Evolutionary conservation across 2,113 vertebrate species (phyloP), one percentile per base, ranked within the genome.

Genomic region (Meriones unguiculatus): DNA sequence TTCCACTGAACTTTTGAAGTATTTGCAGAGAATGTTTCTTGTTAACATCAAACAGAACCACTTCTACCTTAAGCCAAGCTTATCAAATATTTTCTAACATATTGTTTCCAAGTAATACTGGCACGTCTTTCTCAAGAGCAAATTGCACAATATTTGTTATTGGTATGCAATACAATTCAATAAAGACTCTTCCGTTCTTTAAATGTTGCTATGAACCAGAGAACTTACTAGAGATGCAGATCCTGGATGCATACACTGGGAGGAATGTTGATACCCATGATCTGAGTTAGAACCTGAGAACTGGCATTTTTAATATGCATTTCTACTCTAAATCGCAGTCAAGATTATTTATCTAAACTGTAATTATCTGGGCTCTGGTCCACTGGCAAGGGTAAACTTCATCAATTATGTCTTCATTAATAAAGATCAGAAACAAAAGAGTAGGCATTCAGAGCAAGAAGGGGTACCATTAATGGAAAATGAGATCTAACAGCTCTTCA

Each of bases 1-100:
- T 91, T 94, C 77, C 62, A 84, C n/a, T 76, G 87, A 91, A 96
- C 90, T 97, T 96, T 94, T 93, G 90, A 97, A 97, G 93, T 94
- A 89, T 93, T 86, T 87, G 18, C 77, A 87, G 64, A 76, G 96
- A 89, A 93, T 97, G 97, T 89, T 97, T 97, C 92, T 96, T 80
- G 78, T 97, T 97, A 97, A 96, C 84, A 93, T 97, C 97, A 97
- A 87, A 97, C 86, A 93, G 75, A 95, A 50, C 54, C 57, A 73
- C 46, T 94, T 93, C 35, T 95, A 94, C 95, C 95, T 97, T 96
- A 73, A 96, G 89, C 78, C 89, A 97, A 94, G 30, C 59, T 95
- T 94, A 97, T 92, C 89, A 89, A 96, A 89, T 81, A 93, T 82
- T 91, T 94, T 95, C 32, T 95, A 93, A 95, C 75, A 77, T 80